Evolutionary conservation across 2,888 invertebrate genomes (phyloP).

Genomic region (Erpobdella octoculata): DNA sequence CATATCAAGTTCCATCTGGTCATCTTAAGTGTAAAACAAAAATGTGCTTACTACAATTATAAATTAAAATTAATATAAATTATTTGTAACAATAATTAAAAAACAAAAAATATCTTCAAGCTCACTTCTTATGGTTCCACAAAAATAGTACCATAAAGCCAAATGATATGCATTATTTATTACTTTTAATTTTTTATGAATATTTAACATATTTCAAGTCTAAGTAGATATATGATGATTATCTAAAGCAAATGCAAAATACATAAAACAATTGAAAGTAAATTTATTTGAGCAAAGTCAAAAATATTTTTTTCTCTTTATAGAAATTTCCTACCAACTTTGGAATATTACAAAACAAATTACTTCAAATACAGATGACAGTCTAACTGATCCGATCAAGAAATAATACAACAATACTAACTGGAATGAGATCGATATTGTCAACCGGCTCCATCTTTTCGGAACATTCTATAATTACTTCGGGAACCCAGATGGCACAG

Average conservation of each 20-base stretch:
- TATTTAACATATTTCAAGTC: too few species aligned
- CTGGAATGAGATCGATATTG: slow-evolving; percentile 90
- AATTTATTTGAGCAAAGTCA: neutral
- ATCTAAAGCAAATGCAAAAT: neutral
- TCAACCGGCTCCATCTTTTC: slow-evolving; percentile 98
- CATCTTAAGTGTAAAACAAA: slow-evolving; percentile 36
- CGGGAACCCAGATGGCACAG: slow-evolving; percentile 61
- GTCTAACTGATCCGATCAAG: too few species aligned
- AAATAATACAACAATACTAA: slow-evolving; percentile 40
- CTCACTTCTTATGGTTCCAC: neutral
- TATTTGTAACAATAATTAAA: neutral
- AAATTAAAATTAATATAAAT: neutral
- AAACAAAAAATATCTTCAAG: neutral
- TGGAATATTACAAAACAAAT: neutral
- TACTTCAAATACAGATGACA: too few species aligned
- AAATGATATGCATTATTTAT: too few species aligned
- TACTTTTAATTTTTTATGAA: too few species aligned
- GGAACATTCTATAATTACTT: slow-evolving; percentile 85
- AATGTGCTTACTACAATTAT: neutral
- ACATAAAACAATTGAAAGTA: neutral
- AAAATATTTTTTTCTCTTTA: neutral
- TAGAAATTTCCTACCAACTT: neutral
- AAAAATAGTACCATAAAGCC: too few species aligned
- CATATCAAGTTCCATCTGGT: slow-evolving; percentile 77
- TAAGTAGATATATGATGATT: neutral